phyloP scores from a whole-genome alignment of 1,140 invertebrate genomes.

The Solen grandis region DNA sequence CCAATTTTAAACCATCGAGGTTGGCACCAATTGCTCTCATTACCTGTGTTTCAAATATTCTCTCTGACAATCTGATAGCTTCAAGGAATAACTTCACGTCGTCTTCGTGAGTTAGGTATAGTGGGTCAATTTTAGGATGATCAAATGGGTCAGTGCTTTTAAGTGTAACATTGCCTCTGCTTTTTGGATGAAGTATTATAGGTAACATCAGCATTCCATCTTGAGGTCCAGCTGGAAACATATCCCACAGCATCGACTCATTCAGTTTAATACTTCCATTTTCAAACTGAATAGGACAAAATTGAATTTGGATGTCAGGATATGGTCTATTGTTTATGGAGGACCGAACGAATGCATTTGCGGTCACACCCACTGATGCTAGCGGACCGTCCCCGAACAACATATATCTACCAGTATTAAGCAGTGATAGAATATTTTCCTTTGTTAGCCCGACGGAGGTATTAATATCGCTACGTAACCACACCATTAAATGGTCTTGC shows the following conservation, averaged over 20 bases:
- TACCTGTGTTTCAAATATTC: conserved; percentile 40
- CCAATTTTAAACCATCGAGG: conserved; percentile 24
- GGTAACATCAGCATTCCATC: neutral
- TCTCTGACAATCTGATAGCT: conserved; percentile 55
- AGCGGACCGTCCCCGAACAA: conserved; percentile 61
- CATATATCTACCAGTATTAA: conserved; percentile 52
- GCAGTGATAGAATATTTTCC: conserved; percentile 17
- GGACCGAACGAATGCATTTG: conserved; percentile 23
- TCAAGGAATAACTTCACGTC: conserved; percentile 62
- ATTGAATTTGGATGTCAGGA: conserved; percentile 37
- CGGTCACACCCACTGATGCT: neutral
- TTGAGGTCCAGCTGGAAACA: neutral
- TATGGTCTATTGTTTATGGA: conserved; percentile 1
- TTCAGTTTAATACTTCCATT: neutral
- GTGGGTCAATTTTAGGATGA: conserved; percentile 92
- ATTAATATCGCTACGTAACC: conserved; percentile 32
- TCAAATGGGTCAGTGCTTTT: conserved; percentile 86
- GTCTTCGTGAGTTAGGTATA: conserved; percentile 63
- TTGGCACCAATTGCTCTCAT: conserved; percentile 53
- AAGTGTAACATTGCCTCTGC: conserved; percentile 68
- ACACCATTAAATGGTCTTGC: conserved; percentile 85
- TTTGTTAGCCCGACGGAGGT: conserved; percentile 10
- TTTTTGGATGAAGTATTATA: conserved; percentile 65
- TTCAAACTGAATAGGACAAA: neutral
- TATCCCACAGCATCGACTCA: neutral